Conservation (phyloP, 2,113 vertebrate genomes). For the Geothlypis trichas region DNA sequence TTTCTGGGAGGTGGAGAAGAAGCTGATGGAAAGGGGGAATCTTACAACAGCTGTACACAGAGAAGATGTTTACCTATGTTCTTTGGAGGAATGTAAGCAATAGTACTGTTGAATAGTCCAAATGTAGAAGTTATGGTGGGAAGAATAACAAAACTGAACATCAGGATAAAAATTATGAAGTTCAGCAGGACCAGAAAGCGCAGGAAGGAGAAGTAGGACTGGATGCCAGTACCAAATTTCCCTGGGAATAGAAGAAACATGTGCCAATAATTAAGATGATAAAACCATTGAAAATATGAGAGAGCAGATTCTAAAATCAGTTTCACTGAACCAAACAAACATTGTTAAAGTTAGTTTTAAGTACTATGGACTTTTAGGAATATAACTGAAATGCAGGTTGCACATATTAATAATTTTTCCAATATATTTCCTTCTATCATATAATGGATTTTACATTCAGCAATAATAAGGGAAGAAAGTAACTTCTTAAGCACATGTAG, state of each 20-base stretch:
- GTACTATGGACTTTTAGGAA: background rate
- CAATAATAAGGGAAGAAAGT: background rate
- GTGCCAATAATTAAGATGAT: background rate
- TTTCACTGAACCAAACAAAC: background rate
- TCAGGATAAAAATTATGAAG: constrained; percentile 86
- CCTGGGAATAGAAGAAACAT: constrained; percentile 70
- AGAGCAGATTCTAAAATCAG: constrained; percentile 30
- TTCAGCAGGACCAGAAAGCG: constrained; percentile 93
- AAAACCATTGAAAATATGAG: background rate
- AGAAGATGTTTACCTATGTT: constrained; percentile 59
- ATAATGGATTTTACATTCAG: background rate
- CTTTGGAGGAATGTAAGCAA: constrained; percentile 10
- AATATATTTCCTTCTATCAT: background rate
- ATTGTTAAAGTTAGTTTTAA: background rate
- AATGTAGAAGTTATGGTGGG: constrained; percentile 78
- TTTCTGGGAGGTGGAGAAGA: background rate
- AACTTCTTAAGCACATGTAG: background rate
- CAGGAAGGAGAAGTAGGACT: constrained; percentile 95
- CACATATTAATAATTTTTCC: background rate
- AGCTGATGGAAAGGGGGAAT: background rate
- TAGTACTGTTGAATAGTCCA: constrained; percentile 76
- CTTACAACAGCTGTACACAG: background rate
- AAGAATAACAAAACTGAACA: constrained; percentile 87
- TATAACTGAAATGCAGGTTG: background rate
- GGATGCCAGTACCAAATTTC: constrained; percentile 92